These are phyloP conservation scores for Albula glossodonta DNA, from an alignment of 2,113 vertebrate species.

Conservation along the genomic window DNA sequence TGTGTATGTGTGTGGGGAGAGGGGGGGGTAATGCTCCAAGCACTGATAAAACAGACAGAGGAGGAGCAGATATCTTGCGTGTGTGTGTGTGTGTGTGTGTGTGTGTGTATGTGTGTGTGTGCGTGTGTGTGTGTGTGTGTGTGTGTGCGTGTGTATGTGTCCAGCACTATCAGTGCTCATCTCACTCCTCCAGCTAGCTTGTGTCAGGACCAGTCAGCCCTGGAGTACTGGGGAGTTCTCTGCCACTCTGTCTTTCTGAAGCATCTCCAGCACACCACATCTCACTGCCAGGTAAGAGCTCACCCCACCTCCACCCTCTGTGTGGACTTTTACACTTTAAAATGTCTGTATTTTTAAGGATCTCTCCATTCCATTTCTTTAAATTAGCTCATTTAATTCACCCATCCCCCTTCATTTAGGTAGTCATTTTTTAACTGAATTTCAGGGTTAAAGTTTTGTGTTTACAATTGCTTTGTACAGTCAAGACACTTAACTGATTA, in stretches of 20 bases:
- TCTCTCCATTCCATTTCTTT: background rate
- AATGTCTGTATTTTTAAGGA: background rate
- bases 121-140: conserved; percentile 17
- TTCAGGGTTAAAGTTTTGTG: no score
- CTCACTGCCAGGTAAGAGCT: conserved; percentile 15
- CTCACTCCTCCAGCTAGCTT: conserved; percentile 60
- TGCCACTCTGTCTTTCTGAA: conserved; percentile 45
- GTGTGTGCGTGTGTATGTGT: conserved; percentile 45
- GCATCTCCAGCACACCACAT: conserved; percentile 35
- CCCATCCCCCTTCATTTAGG: background rate
- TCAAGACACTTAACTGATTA: no score
- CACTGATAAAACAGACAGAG: conserved; percentile 10
- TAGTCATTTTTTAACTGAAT: no score
- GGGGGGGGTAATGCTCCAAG: conserved; percentile 18
- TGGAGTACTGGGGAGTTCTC: conserved; percentile 54
- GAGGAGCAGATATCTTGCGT: conserved; percentile 48
- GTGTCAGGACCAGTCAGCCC: conserved; percentile 54
- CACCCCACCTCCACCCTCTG: background rate
- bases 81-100: conserved; percentile 38
- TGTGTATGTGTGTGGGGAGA: background rate
- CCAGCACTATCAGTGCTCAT: conserved; percentile 56
- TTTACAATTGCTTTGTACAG: no score
- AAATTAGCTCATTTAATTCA: no score
- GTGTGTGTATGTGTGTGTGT: conserved; percentile 34
- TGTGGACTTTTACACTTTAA: background rate